Percentiles rank a stretch among this genome's conserved stretches.
Conservation (phyloP, 2,113 vertebrate genomes). For the Nicator chloris region DNA sequence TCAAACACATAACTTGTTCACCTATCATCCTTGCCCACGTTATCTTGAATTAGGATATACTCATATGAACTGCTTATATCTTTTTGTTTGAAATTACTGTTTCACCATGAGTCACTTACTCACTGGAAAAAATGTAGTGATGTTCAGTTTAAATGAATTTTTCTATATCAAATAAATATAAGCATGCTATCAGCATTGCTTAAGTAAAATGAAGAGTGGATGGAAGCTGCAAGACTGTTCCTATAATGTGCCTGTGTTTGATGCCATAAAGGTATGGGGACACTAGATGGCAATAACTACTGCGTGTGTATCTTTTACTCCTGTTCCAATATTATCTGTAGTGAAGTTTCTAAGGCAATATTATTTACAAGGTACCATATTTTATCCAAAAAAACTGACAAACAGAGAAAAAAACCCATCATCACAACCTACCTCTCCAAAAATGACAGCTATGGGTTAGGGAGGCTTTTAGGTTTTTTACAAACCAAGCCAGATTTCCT, state of each 20-base stretch:
- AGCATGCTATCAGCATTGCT: not conserved
- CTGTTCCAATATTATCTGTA: not conserved
- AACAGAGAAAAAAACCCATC: not conserved
- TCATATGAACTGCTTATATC: not conserved
- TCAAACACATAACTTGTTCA: not conserved
- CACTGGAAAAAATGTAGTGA: not conserved
- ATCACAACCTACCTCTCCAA: not conserved
- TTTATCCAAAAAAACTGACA: accelerated
- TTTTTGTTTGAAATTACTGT: not conserved
- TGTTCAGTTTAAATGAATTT: not conserved
- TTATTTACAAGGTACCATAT: not conserved
- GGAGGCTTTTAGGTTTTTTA: accelerated
- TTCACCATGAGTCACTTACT: not conserved
- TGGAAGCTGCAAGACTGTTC: not conserved
- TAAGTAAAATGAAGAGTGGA: not conserved
- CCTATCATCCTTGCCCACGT: not conserved
- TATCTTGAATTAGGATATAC: not conserved
- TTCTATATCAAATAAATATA: not conserved
- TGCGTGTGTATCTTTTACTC: not conserved
- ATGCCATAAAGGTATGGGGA: constrained; percentile 23
- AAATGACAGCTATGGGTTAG: not conserved
- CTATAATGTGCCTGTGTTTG: not conserved
- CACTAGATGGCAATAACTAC: constrained; percentile 58
- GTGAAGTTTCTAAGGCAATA: not conserved
- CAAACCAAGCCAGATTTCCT: not conserved